Evolutionary conservation across 2,888 invertebrate genomes (phyloP).

Genomic region (Tetranychus piercei): DNA sequence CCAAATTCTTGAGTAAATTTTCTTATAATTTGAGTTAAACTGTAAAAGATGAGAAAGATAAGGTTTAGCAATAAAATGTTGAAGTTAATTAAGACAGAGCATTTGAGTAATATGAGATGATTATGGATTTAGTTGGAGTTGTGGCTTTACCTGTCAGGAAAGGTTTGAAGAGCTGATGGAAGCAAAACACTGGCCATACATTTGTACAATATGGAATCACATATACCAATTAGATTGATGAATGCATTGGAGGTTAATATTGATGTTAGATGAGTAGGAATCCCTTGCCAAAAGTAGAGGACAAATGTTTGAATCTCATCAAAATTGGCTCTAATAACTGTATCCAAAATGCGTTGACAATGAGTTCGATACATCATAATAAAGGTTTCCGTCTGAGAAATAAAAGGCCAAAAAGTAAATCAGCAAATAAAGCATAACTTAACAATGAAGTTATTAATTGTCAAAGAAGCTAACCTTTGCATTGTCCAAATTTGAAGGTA

Average conservation of each 20-base stretch:
- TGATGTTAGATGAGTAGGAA: conserved; percentile 34
- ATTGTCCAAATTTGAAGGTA: conserved; percentile 31
- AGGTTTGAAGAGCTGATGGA: conserved; percentile 34
- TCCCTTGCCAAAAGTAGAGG: conserved; percentile 36
- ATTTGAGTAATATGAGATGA: not conserved
- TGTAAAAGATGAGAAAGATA: conserved; percentile 23
- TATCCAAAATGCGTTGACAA: conserved; percentile 37
- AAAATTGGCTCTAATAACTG: conserved; percentile 36
- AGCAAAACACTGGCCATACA: conserved; percentile 35
- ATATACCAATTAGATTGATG: conserved; percentile 36
- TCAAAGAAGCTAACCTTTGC: conserved; percentile 30
- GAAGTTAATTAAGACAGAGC: not conserved
- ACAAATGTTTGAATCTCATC: conserved; percentile 36
- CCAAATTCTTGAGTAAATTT: conserved; percentile 36
- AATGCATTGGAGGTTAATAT: conserved; percentile 32
- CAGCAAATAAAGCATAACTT: not conserved
- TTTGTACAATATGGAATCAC: conserved; percentile 37
- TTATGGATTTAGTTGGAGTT: not conserved
- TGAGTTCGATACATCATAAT: conserved; percentile 38
- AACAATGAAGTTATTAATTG: not conserved
- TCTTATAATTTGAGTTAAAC: conserved; percentile 35
- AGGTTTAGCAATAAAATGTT: not conserved
- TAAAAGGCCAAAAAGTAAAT: not conserved
- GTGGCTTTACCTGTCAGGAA: conserved; percentile 33
- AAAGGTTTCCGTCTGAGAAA: conserved; percentile 33